Evolutionary conservation across 2,888 invertebrate genomes (phyloP).

Genomic region (Omphaloscelis lunosa): DNA sequence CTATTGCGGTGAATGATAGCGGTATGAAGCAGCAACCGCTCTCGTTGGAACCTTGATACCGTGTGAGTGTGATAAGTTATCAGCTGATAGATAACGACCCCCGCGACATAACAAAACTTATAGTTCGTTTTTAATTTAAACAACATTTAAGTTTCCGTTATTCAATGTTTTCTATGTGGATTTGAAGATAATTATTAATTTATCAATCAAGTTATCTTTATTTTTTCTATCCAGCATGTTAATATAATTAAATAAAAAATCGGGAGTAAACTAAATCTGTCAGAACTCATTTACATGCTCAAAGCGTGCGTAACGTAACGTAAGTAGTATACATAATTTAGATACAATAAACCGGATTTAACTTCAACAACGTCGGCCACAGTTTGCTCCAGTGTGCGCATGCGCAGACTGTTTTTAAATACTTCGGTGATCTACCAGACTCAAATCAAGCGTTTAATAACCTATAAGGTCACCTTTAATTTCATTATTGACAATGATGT

Average conservation of each 20-base stretch:
- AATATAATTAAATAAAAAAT: slow-evolving; percentile 10
- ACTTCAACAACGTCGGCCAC: slow-evolving; percentile 42
- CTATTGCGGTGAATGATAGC: slow-evolving; percentile 54
- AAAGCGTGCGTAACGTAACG: slow-evolving; percentile 42
- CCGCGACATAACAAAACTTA: slow-evolving; percentile 74
- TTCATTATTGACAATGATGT: slow-evolving; percentile 56
- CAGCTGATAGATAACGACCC: slow-evolving; percentile 75
- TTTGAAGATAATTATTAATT: background rate
- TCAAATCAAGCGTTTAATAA: slow-evolving; percentile 69
- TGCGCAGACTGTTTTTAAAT: slow-evolving; percentile 44
- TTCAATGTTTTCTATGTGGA: background rate
- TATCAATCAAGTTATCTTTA: background rate
- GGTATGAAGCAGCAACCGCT: slow-evolving; percentile 51
- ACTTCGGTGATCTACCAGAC: slow-evolving; percentile 50
- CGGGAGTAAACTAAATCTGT: slow-evolving; percentile 14
- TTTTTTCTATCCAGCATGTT: background rate
- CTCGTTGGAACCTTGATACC: slow-evolving; percentile 77
- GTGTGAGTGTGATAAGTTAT: slow-evolving; percentile 77
- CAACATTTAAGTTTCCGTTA: slow-evolving; percentile 17
- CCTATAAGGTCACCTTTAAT: slow-evolving; percentile 74
- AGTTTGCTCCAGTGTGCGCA: slow-evolving; percentile 38
- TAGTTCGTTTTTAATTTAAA: slow-evolving; percentile 36
- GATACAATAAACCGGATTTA: slow-evolving; percentile 63
- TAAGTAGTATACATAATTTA: slow-evolving; percentile 57
- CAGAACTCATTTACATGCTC: slow-evolving; percentile 39